Conservation (phyloP, 1,140 invertebrate species). For the Batillaria attramentaria region DNA sequence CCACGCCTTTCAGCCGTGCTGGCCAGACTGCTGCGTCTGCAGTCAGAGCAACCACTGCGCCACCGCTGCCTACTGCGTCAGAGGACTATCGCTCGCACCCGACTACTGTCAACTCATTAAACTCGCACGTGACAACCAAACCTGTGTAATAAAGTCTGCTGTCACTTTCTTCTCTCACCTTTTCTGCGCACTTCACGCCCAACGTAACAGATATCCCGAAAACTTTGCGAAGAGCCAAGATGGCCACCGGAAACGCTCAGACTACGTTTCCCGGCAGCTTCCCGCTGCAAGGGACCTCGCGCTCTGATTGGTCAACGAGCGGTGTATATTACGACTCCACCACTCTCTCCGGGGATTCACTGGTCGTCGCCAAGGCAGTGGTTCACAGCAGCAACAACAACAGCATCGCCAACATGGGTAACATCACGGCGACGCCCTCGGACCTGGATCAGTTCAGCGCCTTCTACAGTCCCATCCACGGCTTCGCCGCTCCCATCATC, state of each 20-base stretch:
- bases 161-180: background rate
- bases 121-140: background rate
- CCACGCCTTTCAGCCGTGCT: too few species aligned
- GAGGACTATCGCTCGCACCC: too few species aligned
- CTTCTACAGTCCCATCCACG: constrained; percentile 76
- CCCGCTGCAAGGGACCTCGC: constrained; percentile 5
- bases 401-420: constrained; percentile 7
- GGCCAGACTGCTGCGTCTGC: too few species aligned
- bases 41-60: too few species aligned
- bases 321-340: background rate
- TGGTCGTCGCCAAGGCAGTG: background rate
- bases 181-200: background rate
- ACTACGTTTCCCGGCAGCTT: background rate
- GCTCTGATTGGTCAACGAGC: constrained; percentile 22
- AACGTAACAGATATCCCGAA: background rate
- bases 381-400: background rate
- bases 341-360: background rate
- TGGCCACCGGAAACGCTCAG: background rate
- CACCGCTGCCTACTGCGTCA: too few species aligned
- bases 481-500: constrained; percentile 81
- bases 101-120: too few species aligned
- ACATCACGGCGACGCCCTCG: constrained; percentile 18
- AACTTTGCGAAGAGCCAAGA: background rate
- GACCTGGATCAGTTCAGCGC: constrained; percentile 50
- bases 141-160: too few species aligned